Base-by-base conservation (phyloP, 2,113 vertebrate genomes). In the Phainopepla nitens region DNA sequence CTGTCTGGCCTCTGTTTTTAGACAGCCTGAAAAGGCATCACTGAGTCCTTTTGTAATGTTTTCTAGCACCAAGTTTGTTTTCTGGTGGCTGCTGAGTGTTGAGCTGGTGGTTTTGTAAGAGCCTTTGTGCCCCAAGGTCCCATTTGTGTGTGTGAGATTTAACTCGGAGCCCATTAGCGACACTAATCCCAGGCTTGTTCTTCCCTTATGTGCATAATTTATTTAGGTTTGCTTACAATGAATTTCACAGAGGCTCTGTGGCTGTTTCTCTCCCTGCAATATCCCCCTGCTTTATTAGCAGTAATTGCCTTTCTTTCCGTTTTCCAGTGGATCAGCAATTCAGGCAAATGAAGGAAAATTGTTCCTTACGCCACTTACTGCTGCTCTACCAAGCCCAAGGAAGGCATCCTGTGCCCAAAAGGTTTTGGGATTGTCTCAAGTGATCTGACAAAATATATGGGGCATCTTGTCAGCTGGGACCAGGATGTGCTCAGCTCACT, bases 191-290 rank as follows among this genome's bases (percentile, higher is more conserved):
- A 80, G 90, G 29, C 83, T 50, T 77, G 45, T 56, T 86, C 80
- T 80, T 93, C 65, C 49, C 62, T 86, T 49, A 36, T 13, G 62
- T 95, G 50, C 66, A 35, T 88, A 76, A 93, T 92, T 93, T 92
- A 60, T 95, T 88, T 72, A 73, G 76, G n/a, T 80, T 94, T 94
- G 65, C 82, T 93, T 77, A 73, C 54, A 73, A 20, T 50, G 82
- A 42, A 69, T 85, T 95, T 92, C 82, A 50, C 57, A 76, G 70
- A 70, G 72, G 20, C 70, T 76, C 69, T 42, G 57, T 45, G 80
- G 31, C 44, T 62, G 7, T 41, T 76, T 42, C 68, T 78, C 57
- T 68, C 57, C 15, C 66, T 80, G 82, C 90, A 89, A 68, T 82
- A 60, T 10, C 70, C 70, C 39, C 22, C 25, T 45, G 71, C 49